Base-by-base conservation (phyloP, 92 coral and sea anemone species). In the Epizoanthus rinbou region DNA sequence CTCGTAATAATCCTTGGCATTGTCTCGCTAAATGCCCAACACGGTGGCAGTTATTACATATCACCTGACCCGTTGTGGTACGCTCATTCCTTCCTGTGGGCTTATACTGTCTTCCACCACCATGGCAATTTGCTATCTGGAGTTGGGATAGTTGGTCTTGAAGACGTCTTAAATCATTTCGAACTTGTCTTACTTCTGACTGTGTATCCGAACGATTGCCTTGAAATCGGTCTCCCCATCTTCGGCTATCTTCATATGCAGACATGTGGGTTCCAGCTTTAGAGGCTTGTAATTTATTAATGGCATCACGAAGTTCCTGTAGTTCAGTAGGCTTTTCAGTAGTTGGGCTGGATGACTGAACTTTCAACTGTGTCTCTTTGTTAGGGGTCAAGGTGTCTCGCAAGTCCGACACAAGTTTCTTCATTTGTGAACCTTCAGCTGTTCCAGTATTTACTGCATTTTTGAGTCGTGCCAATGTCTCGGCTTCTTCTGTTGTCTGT, bases 11-110 rank as follows among this genome's bases (percentile, higher is more conserved):
- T 28, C 31, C 31, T 28, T 28, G 31, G 31, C 31, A 28, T 2
- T 28, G 31, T 28, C 31, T 28, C 2, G 31, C 81, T 3, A 84
- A 62, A 59, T 73, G 81, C 15, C 86, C 80, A 54, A 83, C 80
- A 6, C 53, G 16, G 7, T 5, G 76, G 52, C 86, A 73, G 86
- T 41, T 53, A 23, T 83, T 83, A 57, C 86, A 83, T 28, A 73
- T 83, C 0, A 53, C 58, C 21, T 83, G 79, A 16, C 80, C 80
- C 52, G 71, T 69, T 5, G 57, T 83, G 17, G 86, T 71, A 8
- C 81, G 22, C 57, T 54, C 71, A 18, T 71, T 83, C n/a, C 60
- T 24, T 65, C 8, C 5, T 23, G 43, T 28, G 33, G 70, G 70
- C 6, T 65, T 65, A 4, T 65, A 25, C 5, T 24, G 23, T 65